phyloP scores from a whole-genome alignment of 2,797 vertebrate species.

The Trachops cirrhosus region DNA sequence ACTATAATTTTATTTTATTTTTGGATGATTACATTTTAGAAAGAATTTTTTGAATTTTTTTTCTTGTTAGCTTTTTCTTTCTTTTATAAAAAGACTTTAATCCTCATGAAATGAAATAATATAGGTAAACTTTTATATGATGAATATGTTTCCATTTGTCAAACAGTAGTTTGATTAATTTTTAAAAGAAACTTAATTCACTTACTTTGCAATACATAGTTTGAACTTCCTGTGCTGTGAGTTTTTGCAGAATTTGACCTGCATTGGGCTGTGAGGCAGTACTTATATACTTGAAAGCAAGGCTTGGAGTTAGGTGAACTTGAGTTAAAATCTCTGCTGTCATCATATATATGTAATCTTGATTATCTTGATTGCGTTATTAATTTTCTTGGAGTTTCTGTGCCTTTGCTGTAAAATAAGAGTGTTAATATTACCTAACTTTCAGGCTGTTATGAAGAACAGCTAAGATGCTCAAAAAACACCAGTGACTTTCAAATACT shows the following conservation, averaged over 20 bases:
- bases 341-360: neutral
- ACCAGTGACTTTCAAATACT: neutral
- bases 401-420: conserved; percentile 2
- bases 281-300: neutral
- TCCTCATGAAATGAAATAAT: neutral
- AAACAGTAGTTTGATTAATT: neutral
- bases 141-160: neutral
- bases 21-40: neutral
- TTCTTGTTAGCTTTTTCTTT: neutral
- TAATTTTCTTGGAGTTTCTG: conserved; percentile 17
- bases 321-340: neutral
- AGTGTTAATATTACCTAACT: neutral
- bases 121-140: neutral
- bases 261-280: neutral
- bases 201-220: neutral
- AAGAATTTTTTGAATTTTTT: neutral
- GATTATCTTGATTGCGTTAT: neutral
- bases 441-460: neutral
- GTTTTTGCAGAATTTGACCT: neutral
- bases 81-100: neutral
- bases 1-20: neutral
- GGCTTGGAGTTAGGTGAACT: neutral
- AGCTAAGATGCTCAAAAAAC: neutral
- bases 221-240: neutral
- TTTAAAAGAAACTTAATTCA: neutral